Conservation (phyloP, 2,797 vertebrate species). For the Chelon labrosus region DNA sequence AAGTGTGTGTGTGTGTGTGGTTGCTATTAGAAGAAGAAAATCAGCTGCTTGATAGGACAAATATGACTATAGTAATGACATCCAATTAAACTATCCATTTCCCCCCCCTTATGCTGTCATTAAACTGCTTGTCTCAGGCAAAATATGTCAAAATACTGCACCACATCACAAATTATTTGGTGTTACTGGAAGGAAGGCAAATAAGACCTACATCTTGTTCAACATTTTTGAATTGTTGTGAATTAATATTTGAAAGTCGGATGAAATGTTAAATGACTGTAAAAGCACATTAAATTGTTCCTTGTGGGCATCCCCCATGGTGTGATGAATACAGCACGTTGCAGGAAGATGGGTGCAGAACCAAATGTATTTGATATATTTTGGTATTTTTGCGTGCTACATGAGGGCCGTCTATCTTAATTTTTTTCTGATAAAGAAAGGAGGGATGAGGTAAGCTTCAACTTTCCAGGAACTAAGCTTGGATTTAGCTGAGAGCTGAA, state of each 20-base stretch:
- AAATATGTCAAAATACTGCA: slow-evolving; percentile 23
- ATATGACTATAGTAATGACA: slow-evolving; percentile 6
- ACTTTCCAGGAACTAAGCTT: background rate
- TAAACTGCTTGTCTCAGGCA: slow-evolving; percentile 6
- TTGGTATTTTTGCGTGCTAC: background rate
- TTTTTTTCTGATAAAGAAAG: background rate
- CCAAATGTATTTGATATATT: background rate
- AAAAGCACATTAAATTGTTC: background rate
- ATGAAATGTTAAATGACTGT: background rate
- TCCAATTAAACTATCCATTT: slow-evolving; percentile 17
- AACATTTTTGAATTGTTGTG: background rate
- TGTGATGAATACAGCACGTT: background rate
- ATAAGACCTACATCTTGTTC: background rate
- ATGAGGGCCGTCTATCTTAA: background rate
- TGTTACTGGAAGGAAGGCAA: background rate
- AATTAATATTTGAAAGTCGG: background rate
- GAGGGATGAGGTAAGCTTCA: background rate
- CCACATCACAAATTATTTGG: background rate
- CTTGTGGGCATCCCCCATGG: background rate
- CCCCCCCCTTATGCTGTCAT: slow-evolving; percentile 1
- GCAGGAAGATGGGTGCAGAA: background rate
- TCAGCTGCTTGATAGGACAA: no score
- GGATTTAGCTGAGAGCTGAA: no score
- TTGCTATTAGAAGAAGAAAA: no score
- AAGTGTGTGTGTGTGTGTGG: no score